Conservation (phyloP, 2,113 vertebrate species). For the Nycticebus coucang region DNA sequence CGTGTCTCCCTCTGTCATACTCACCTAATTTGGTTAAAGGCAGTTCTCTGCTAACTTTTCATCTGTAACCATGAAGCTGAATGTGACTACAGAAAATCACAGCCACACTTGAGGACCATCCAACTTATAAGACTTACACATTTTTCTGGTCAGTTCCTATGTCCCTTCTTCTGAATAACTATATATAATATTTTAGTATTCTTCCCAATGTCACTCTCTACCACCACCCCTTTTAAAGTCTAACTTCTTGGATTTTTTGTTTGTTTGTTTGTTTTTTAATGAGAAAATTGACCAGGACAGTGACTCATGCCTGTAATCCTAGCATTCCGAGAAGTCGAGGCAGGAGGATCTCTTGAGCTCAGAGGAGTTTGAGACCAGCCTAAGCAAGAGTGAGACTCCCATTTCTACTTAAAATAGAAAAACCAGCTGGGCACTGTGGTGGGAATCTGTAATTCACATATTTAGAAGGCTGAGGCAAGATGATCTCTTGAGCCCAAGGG, state of each 20-base stretch:
- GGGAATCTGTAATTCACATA: too few relatives aligned
- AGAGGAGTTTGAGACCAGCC: too few relatives aligned
- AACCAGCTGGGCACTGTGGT: too few relatives aligned
- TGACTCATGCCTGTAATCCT: too few relatives aligned
- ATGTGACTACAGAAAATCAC: background rate
- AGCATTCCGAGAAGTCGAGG: too few relatives aligned
- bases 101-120: background rate
- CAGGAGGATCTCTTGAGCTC: too few relatives aligned
- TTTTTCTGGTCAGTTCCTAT: background rate
- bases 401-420: too few relatives aligned
- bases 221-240: background rate
- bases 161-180: background rate
- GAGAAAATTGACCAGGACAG: background rate
- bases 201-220: background rate
- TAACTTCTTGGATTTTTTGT: background rate
- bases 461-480: too few relatives aligned
- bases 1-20: background rate
- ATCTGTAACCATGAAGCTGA: background rate
- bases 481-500: too few relatives aligned
- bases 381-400: too few relatives aligned
- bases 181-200: too few relatives aligned
- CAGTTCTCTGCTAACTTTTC: background rate
- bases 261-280: background rate
- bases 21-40: background rate
- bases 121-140: background rate